These are phyloP conservation scores for Cataglyphis livida DNA, from an alignment of 2,888 invertebrate species.

Conservation along the genomic window DNA sequence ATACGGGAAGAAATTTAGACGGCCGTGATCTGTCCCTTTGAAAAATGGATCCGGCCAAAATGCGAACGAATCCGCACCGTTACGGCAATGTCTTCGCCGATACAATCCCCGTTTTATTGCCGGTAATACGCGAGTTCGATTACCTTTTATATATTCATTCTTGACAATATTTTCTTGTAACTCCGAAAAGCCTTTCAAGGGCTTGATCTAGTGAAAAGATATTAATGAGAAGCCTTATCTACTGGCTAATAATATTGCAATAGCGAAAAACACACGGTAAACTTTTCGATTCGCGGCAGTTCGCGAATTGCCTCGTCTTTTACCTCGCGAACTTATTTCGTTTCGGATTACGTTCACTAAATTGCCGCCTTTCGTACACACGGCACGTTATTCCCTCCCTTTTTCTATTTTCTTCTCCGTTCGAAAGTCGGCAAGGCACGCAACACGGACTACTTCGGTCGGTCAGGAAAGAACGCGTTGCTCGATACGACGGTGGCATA, in stretches of 20 bases:
- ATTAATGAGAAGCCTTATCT: neutral
- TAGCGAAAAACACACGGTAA: neutral
- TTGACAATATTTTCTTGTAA: neutral
- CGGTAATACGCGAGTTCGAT: neutral
- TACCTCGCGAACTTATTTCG: slow-evolving; percentile 28
- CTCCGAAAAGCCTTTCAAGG: neutral
- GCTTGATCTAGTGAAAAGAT: neutral
- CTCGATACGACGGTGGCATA: slow-evolving; percentile 42
- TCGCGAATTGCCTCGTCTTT: slow-evolving; percentile 19
- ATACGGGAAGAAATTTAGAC: slow-evolving; percentile 56
- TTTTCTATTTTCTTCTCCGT: slow-evolving; percentile 16
- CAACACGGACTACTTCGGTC: slow-evolving; percentile 50
- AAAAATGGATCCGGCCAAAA: slow-evolving; percentile 51
- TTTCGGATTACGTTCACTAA: slow-evolving; percentile 43
- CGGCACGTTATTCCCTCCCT: slow-evolving; percentile 32
- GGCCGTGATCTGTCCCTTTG: slow-evolving; percentile 52
- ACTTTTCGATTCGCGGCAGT: neutral
- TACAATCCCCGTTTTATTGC: neutral
- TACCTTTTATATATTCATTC: neutral
- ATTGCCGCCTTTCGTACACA: slow-evolving; percentile 45
- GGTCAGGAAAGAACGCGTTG: slow-evolving; percentile 42
- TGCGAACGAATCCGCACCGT: slow-evolving; percentile 37
- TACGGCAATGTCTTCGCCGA: neutral
- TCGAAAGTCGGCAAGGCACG: slow-evolving; percentile 53
- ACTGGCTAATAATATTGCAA: neutral